Evolutionary conservation across 2,113 vertebrate species (phyloP).

Genomic region (Elephantulus edwardii): DNA sequence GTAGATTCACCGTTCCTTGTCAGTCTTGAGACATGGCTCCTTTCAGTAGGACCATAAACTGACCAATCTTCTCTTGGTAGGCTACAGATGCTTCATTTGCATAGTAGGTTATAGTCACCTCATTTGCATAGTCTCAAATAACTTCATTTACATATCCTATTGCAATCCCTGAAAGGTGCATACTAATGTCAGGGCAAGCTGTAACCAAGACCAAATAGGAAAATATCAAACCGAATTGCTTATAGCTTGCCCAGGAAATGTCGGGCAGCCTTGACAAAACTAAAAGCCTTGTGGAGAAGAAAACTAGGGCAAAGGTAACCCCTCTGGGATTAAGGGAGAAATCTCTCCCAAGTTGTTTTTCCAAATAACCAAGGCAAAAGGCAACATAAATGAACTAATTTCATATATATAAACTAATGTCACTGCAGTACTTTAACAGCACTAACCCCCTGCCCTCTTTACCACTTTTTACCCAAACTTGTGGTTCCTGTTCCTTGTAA

Average conservation of each 20-base stretch:
- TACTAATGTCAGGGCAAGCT: not conserved
- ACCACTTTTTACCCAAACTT: not conserved
- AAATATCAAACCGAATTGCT: not conserved
- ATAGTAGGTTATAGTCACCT: not conserved
- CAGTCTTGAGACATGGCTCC: not conserved
- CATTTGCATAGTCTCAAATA: not conserved
- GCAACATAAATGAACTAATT: not conserved
- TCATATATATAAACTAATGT: not conserved
- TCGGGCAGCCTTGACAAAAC: not conserved
- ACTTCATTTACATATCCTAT: no score
- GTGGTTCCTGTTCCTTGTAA: not conserved
- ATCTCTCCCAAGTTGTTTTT: not conserved
- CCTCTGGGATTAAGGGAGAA: not conserved
- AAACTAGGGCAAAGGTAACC: not conserved
- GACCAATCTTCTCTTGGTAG: not conserved
- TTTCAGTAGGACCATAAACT: not conserved
- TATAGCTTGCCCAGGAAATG: not conserved
- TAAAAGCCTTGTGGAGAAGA: not conserved
- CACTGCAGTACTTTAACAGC: not conserved
- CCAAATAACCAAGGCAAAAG: not conserved
- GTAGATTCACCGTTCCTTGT: not conserved
- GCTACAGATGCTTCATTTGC: not conserved
- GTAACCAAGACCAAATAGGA: not conserved
- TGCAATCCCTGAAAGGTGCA: no score
- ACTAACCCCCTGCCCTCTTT: rapidly evolving